Conservation (phyloP, 2,888 invertebrate genomes). For the Ophion slaviceki region DNA sequence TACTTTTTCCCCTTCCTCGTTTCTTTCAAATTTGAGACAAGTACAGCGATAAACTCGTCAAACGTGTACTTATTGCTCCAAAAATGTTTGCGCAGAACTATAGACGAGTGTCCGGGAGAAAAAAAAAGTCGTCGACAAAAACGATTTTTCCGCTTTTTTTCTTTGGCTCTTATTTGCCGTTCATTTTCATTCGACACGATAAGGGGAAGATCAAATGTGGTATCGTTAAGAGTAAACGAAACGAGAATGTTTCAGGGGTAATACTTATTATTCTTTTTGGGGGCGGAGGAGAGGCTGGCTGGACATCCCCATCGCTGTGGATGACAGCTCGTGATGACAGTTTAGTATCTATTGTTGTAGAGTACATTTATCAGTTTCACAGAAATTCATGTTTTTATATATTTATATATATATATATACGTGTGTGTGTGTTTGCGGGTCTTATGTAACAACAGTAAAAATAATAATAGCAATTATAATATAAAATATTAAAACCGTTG, state of each 20-base stretch:
- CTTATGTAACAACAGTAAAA: neutral
- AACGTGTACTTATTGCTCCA: neutral
- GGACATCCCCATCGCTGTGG: slow-evolving; percentile 73
- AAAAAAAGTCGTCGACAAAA: neutral
- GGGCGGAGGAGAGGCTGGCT: neutral
- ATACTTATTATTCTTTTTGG: slow-evolving; percentile 74
- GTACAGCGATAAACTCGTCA: slow-evolving; percentile 44
- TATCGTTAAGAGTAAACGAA: slow-evolving; percentile 73
- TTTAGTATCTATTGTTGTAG: slow-evolving; percentile 72
- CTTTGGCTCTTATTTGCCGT: neutral
- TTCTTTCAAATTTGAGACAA: slow-evolving; percentile 59
- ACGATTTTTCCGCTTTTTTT: neutral
- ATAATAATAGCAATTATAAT: slow-evolving; percentile 32
- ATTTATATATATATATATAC: slow-evolving; percentile 15
- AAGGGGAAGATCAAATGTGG: neutral
- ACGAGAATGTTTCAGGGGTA: slow-evolving; percentile 76
- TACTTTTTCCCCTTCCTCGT: slow-evolving; percentile 54
- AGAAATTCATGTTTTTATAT: slow-evolving; percentile 68
- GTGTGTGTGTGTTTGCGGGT: slow-evolving; percentile 20
- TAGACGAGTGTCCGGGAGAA: neutral
- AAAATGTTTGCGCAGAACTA: slow-evolving; percentile 50
- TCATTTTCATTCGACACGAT: neutral
- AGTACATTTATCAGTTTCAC: slow-evolving; percentile 74
- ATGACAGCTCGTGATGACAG: slow-evolving; percentile 70
- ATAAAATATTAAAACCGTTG: slow-evolving; percentile 74